phyloP scores from a whole-genome alignment of 92 coral and sea anemone species.

The Zoanthus gigantus region DNA sequence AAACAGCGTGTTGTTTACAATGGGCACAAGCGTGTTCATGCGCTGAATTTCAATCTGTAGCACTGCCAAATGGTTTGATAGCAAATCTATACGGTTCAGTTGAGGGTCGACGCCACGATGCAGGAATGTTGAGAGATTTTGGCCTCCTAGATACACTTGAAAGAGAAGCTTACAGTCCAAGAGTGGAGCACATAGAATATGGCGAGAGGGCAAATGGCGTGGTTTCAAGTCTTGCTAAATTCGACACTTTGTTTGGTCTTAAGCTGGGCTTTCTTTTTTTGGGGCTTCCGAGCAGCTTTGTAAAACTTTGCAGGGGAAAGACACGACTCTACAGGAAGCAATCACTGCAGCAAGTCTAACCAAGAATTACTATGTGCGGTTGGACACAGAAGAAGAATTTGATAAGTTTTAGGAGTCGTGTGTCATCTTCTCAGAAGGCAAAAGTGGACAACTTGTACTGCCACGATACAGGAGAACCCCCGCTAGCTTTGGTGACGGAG shows the following conservation, averaged over 20 bases:
- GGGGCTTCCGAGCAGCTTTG: constrained; percentile 29
- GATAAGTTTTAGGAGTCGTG: constrained; percentile 5
- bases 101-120: constrained; percentile 40
- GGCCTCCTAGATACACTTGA: not conserved
- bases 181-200: constrained; percentile 6
- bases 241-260: constrained; percentile 43
- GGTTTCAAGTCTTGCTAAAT: not conserved
- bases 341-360: constrained; percentile 39
- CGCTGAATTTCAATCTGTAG: not conserved
- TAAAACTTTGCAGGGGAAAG: constrained; percentile 41
- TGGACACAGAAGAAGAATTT: constrained; percentile 57
- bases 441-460: constrained; percentile 50
- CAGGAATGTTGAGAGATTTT: constrained; percentile 9
- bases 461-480: constrained; percentile 18
- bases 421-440: constrained; percentile 24
- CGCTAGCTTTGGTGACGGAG: not conserved
- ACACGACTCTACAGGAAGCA: constrained; percentile 51
- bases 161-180: constrained; percentile 39
- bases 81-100: constrained; percentile 50
- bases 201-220: too few species aligned
- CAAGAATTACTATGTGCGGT: constrained; percentile 29
- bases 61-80: constrained; percentile 38
- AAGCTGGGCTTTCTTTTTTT: constrained; percentile 48
- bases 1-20: not conserved
- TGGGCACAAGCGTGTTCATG: too few species aligned